Base-by-base conservation (phyloP, 2,113 vertebrate species). In the Ictidomys tridecemlineatus region DNA sequence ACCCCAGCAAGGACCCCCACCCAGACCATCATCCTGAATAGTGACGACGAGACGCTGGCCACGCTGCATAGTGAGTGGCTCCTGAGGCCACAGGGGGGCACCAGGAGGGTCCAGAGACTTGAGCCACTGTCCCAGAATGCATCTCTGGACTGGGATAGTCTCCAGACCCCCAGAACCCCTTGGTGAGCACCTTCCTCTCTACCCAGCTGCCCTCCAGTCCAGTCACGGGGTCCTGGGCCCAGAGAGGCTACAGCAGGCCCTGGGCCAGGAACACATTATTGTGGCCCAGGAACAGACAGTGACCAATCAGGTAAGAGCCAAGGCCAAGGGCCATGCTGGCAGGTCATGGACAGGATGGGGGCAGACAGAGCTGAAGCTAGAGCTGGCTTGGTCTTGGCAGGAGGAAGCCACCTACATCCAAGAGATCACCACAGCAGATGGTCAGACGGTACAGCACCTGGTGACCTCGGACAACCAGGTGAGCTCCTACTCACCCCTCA, bases 401-500 rank as follows among this genome's bases (percentile, higher is more conserved):
- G 99, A 99, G 97, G 99, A 99, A 92, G 99, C 99, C 7, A 94
- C 99, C 0, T 99, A 99, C 92, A 99, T 99, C 98, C 99, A 99
- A 97, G 99, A 99, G 98, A 99, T 99, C 93, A 99, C 99, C 1
- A 99, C 99, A 0, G 99, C 99, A 1, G 99, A 99, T 0, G 99
- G 99, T 18, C 99, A 99, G 98, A 99, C 99, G 0, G 99, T 99
- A 30, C 99, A 99, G 98, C 99, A 99, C 92, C 98, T 99, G 78
- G 99, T 99, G 98, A 99, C 99, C 0, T 99, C 99, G 7, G 99
- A 99, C 91, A 99, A 99, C 98, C 99, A 99, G 98, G 99, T 99
- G 79, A 98, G 98, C 12, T 96, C 97, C 61, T 9, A 18, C 56
- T 18, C 45, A 42, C 28, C 42, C 9, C 51, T 24, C 1, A 9